Evolutionary conservation across 2,888 invertebrate genomes (phyloP), one percentile per base, ranked within the genome.

Genomic region (Geotrupes spiniger): DNA sequence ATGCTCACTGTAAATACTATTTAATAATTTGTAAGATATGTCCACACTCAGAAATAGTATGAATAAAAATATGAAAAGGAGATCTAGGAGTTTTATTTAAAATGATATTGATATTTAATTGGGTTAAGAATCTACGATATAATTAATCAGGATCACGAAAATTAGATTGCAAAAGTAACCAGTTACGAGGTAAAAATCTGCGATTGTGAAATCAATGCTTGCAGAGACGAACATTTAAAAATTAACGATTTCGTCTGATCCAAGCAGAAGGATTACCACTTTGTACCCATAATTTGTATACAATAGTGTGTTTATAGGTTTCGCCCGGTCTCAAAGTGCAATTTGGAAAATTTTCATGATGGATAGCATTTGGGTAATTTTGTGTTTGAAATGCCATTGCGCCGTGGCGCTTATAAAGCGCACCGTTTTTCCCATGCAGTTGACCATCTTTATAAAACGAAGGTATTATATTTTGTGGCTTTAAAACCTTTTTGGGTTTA

Each of bases 311-410:
- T 9, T 73, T 71, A 64, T 91, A 92, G 4, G 77, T 74, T 57
- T 87, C 79, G 0, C 84, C 85, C 1, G 90, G 89, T 56, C 80
- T 79, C 28, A 91, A 62, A 42, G 88, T 76, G 4, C 82, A 77
- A 51, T 78, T 80, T 0, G 91, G 91, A 59, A 91, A 91, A 61
- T 85, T 83, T 56, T 72, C 85, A 65, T 87, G 81, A 71, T 92
- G 89, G 1, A 89, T 76, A 1, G 92, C 87, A 71, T 94, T 89
- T 0, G 95, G 94, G 73, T 85, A 94, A 67, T 91, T 89, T 73
- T 95, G 93, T 0, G 94, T 88, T 76, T 92, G 92, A 36, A 94
- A 71, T 61, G 91, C 90, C 64, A 95, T 84, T 2, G 85, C 89
- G 0, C 85, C 84, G 59, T 91, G 90, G 55, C 83, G 84, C 46